These are phyloP conservation scores for Apamea crenata DNA, from an alignment of 2,888 invertebrate species.

Conservation along the genomic window DNA sequence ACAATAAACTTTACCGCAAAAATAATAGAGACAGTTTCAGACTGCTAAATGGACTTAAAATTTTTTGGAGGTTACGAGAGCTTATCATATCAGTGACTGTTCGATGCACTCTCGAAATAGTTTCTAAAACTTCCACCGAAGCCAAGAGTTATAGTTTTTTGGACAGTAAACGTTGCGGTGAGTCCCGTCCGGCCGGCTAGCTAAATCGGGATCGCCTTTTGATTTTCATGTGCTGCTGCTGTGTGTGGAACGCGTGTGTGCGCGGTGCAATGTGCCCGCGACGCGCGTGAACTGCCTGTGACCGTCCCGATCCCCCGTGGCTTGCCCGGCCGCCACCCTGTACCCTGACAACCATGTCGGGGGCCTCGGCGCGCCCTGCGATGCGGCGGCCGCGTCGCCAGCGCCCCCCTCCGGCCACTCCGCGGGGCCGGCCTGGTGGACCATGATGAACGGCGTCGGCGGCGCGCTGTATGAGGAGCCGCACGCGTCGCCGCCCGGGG, in stretches of 20 bases:
- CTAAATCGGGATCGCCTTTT: constrained; percentile 90
- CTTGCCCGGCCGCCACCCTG: constrained; percentile 95
- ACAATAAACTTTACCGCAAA: constrained; percentile 60
- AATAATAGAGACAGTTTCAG: constrained; percentile 66
- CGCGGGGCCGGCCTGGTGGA: constrained; percentile 96
- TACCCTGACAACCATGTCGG: constrained; percentile 94
- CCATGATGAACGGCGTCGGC: constrained; percentile 95
- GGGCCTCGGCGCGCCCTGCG: constrained; percentile 92
- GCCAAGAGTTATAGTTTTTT: constrained; percentile 68
- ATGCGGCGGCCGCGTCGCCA: constrained; percentile 93
- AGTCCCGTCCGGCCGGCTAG: constrained; percentile 83
- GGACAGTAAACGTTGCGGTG: constrained; percentile 78
- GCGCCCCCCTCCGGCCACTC: constrained; percentile 95
- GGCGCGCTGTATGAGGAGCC: constrained; percentile 94
- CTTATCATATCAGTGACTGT: constrained; percentile 84
- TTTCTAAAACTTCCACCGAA: constrained; percentile 65
- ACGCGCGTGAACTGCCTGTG: constrained; percentile 88
- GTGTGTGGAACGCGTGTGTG: constrained; percentile 87
- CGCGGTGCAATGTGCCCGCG: constrained; percentile 90
- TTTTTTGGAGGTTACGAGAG: constrained; percentile 72
- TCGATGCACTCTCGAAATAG: constrained; percentile 69
- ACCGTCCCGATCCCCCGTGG: constrained; percentile 92
- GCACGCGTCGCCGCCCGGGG: constrained; percentile 90
- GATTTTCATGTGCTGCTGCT: constrained; percentile 89
- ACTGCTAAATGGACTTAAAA: constrained; percentile 66